Conservation (phyloP, 2,888 invertebrate genomes). For the Heliconius charithonia region DNA sequence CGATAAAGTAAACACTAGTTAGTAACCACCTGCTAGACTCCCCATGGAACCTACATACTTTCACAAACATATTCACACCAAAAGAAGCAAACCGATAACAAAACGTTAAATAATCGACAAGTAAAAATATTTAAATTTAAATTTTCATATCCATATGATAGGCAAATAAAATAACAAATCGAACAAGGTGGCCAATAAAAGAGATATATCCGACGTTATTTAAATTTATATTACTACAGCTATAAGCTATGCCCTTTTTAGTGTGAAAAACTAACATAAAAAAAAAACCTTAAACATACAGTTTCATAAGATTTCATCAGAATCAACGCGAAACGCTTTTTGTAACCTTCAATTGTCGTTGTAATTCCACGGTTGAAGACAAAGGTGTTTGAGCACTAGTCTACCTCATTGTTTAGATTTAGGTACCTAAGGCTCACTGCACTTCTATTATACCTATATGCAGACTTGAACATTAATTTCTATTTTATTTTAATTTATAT, state of each 20-base stretch:
- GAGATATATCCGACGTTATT: background rate
- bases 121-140: no score
- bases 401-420: slow-evolving; percentile 23
- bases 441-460: slow-evolving; percentile 11
- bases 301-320: slow-evolving; percentile 23
- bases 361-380: slow-evolving; percentile 25
- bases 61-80: no score
- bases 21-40: no score
- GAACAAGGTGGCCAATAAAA: background rate
- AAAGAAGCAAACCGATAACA: no score
- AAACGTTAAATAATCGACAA: no score
- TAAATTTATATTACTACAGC: background rate
- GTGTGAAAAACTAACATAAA: background rate
- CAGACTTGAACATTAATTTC: background rate
- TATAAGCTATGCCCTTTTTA: background rate
- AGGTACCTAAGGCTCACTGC: slow-evolving; percentile 16
- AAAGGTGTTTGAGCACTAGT: slow-evolving; percentile 19
- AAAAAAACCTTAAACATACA: background rate
- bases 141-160: background rate
- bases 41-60: no score
- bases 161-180: background rate
- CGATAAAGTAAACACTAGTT: no score
- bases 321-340: slow-evolving; percentile 13
- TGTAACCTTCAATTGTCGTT: slow-evolving; percentile 30
- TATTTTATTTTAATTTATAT: no score